These are phyloP conservation scores for Torymus auratus DNA, from an alignment of 2,888 invertebrate genomes.

Conservation along the genomic window DNA sequence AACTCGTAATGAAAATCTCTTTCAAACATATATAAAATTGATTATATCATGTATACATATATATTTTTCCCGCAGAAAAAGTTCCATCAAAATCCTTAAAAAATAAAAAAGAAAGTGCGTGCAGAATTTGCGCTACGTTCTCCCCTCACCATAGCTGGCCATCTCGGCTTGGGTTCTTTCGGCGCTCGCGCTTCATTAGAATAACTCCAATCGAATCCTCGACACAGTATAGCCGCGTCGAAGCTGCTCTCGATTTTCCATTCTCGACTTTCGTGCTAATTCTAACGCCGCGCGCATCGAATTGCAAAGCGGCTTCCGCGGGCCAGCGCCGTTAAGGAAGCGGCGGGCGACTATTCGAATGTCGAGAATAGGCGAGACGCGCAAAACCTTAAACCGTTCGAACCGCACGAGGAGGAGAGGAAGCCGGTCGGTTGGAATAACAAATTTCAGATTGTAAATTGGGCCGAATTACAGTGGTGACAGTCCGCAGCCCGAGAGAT, in stretches of 20 bases:
- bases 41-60: too few species aligned
- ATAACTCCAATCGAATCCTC: slow-evolving; percentile 54
- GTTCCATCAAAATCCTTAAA: too few species aligned
- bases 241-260: slow-evolving; percentile 42
- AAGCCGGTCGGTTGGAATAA: slow-evolving; percentile 58
- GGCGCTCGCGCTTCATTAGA: slow-evolving; percentile 48
- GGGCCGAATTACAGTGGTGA: slow-evolving; percentile 51
- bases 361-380: neutral
- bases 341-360: slow-evolving; percentile 11
- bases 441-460: slow-evolving; percentile 60
- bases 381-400: slow-evolving; percentile 39
- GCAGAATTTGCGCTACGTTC: too few species aligned
- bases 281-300: slow-evolving; percentile 57
- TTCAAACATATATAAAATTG: too few species aligned
- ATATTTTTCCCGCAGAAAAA: too few species aligned
- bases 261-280: slow-evolving; percentile 56
- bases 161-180: too few species aligned
- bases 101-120: too few species aligned
- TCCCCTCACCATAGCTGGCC: too few species aligned
- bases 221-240: neutral
- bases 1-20: neutral
- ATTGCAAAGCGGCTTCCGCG: slow-evolving; percentile 56
- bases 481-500: slow-evolving; percentile 2
- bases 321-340: slow-evolving; percentile 46
- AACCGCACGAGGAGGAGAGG: slow-evolving; percentile 1